Evolutionary conservation across 1,140 invertebrate genomes (phyloP).

Genomic region (Pemphigus obesinymphae): DNA sequence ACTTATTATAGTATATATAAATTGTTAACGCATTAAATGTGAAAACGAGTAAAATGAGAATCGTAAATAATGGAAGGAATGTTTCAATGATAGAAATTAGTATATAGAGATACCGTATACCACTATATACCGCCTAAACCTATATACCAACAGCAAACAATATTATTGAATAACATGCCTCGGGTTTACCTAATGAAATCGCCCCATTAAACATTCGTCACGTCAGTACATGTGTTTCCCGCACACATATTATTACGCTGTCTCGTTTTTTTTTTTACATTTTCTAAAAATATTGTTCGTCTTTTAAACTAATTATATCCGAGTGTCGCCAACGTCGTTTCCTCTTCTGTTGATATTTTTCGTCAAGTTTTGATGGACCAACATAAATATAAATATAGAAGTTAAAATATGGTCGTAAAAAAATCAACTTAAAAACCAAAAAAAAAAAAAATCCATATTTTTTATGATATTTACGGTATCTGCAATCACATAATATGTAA

Average conservation of each 20-base stretch:
- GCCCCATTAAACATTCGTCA: constrained; percentile 28
- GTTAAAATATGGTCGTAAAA: not conserved
- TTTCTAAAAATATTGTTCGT: constrained; percentile 9
- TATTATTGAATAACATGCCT: not conserved
- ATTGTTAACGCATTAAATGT: not conserved
- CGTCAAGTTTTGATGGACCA: not conserved
- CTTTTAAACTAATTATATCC: constrained; percentile 4
- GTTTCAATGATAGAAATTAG: not conserved
- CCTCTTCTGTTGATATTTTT: constrained; percentile 6
- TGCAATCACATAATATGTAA: too few relatives aligned
- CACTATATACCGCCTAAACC: not conserved
- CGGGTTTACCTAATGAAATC: not conserved
- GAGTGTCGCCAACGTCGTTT: constrained; percentile 14
- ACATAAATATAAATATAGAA: not conserved
- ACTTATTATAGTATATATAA: not conserved
- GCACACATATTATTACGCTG: not conserved
- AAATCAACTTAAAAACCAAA: not conserved
- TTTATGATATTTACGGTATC: too few relatives aligned
- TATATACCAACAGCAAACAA: constrained; percentile 16
- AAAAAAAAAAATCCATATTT: not conserved
- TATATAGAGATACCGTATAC: not conserved
- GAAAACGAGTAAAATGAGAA: not conserved
- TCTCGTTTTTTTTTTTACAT: not conserved
- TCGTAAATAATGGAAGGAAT: too few relatives aligned
- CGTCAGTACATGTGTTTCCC: constrained; percentile 2